Evolutionary conservation across 2,888 invertebrate genomes (phyloP), one percentile per base, ranked within the genome.

Genomic region (Hedychridium roseum): DNA sequence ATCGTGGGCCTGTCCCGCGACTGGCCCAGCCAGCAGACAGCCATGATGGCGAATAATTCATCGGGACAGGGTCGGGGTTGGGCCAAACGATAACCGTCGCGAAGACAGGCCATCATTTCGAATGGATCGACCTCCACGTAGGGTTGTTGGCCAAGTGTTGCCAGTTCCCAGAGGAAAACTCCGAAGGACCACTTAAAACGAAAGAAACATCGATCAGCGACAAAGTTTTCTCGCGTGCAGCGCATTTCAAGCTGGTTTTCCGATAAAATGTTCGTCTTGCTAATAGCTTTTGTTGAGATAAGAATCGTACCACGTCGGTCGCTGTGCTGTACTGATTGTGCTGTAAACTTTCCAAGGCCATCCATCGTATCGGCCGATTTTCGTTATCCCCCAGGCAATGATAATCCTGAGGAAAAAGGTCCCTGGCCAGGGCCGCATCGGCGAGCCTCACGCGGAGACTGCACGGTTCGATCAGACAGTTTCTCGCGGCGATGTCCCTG

Each of bases 31-130:
- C 89, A 90, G 67, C 89, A 89, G 79, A 88, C 88, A 3, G 86
- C 87, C 89, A 89, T 90, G 50, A 89, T 81, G 35, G 88, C 86
- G 69, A 87, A 89, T 90, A 97, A 81, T 83, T 97, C 94, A 81
- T 97, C 97, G 3, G 97, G 97, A 79, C 97, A 97, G 79, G 93
- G 94, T 68, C 90, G 85, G 1, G 97, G 97, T 74, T 96, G 96
- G 1, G 90, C 87, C 51, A 96, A 85, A 68, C 97, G 83, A 78
- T 93, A 94, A 14, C 96, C 97, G 69, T 92, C 92, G 57, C 89
- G 86, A 20, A 97, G 84, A 78, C 92, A 92, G 16, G 88, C 88
- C 53, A 89, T 88, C 81, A 97, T 92, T 76, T 97, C 96, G 66
- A 92, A 92, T 7, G 95, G 92, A 79, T 96, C 94, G 27, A 97